Percentiles rank a stretch among this genome's conserved stretches.
These are phyloP conservation scores for Wiebesia pumilae DNA, from an alignment of 1,140 invertebrate genomes.

Conservation along the genomic window DNA sequence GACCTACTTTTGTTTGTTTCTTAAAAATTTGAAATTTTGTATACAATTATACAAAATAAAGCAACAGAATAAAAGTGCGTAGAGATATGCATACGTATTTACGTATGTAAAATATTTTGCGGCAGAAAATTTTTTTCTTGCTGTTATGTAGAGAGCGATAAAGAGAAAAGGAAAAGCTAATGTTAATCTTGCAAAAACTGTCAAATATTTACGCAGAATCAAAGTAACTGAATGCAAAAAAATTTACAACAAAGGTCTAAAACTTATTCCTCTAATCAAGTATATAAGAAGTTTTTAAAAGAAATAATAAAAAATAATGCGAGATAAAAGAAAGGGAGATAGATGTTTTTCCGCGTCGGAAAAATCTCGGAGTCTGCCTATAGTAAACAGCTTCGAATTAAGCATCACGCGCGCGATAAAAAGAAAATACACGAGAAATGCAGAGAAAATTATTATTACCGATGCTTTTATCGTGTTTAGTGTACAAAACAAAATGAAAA, in stretches of 20 bases:
- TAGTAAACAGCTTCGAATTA: constrained; percentile 51
- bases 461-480: constrained; percentile 62
- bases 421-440: constrained; percentile 37
- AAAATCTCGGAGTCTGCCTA: constrained; percentile 48
- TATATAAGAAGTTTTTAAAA: constrained; percentile 47
- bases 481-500: constrained; percentile 59
- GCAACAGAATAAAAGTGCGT: constrained; percentile 2
- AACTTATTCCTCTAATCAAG: constrained; percentile 48
- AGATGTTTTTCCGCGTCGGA: constrained; percentile 29
- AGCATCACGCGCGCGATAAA: constrained; percentile 47
- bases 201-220: constrained; percentile 50
- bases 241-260: constrained; percentile 49
- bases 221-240: constrained; percentile 50
- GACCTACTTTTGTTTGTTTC: constrained; percentile 31
- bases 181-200: constrained; percentile 29
- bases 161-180: constrained; percentile 13
- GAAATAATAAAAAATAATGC: constrained; percentile 40
- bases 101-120: constrained; percentile 30
- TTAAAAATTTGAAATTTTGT: constrained; percentile 38
- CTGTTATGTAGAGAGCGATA: constrained; percentile 24
- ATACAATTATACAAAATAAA: constrained; percentile 22
- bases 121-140: constrained; percentile 26
- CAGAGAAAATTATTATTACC: constrained; percentile 51
- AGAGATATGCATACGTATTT: constrained; percentile 11
- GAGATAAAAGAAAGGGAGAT: constrained; percentile 32